These are phyloP conservation scores for Dinoponera quadriceps DNA, from an alignment of 1,140 invertebrate genomes.

Conservation along the genomic window DNA sequence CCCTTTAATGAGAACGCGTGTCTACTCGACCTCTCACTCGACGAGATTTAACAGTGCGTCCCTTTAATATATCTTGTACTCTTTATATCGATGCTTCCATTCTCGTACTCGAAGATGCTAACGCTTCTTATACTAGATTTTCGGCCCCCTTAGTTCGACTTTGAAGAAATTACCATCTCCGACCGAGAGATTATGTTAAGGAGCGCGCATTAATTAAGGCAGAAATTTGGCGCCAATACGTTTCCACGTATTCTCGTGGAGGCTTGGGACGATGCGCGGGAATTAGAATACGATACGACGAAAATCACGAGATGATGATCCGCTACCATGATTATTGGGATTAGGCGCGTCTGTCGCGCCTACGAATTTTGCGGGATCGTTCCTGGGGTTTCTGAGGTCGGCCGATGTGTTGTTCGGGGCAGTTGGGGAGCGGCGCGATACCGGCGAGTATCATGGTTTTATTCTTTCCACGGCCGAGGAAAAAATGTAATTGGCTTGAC, in stretches of 20 bases:
- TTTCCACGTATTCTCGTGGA: neutral
- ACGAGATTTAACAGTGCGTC: neutral
- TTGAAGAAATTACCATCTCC: conserved; percentile 33
- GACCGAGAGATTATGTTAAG: conserved; percentile 23
- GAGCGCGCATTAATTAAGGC: conserved; percentile 47
- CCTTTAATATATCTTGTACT: too few species aligned
- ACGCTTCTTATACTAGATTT: neutral
- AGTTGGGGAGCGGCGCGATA: conserved; percentile 71
- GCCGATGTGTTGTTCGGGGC: conserved; percentile 44
- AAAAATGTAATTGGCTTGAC: conserved; percentile 76
- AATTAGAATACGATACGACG: conserved; percentile 57
- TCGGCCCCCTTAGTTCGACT: neutral
- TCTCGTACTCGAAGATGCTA: neutral
- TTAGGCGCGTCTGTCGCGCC: conserved; percentile 70
- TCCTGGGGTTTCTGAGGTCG: conserved; percentile 53
- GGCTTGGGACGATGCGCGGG: conserved; percentile 11
- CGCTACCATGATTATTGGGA: conserved; percentile 69
- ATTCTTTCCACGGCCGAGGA: conserved; percentile 71
- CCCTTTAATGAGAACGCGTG: conserved; percentile 35
- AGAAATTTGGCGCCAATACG: conserved; percentile 42
- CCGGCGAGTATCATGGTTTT: conserved; percentile 70
- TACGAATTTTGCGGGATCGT: conserved; percentile 54
- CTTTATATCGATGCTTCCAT: neutral
- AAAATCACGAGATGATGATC: conserved; percentile 63
- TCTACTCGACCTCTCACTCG: conserved; percentile 10